Conservation (phyloP, 1,140 invertebrate species). For the Zaprionus ghesquierei region DNA sequence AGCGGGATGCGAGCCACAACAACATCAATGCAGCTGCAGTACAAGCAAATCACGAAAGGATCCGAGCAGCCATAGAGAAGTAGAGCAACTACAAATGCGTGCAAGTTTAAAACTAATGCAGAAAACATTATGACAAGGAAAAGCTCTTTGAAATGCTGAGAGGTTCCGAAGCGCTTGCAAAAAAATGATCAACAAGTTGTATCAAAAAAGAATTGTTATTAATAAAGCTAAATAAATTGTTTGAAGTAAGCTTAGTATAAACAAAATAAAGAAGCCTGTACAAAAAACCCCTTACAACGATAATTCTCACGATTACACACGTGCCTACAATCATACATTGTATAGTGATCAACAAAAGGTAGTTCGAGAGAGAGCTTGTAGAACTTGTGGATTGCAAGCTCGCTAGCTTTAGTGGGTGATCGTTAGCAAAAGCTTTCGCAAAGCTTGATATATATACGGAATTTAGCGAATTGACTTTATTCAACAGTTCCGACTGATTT, state of each 20-base stretch:
- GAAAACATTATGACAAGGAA: background rate
- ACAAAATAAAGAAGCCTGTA: background rate
- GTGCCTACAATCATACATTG: background rate
- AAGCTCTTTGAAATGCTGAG: background rate
- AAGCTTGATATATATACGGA: background rate
- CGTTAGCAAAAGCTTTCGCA: background rate
- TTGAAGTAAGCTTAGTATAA: background rate
- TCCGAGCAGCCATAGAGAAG: conserved; percentile 37
- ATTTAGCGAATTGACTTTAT: background rate
- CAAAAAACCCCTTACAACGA: background rate
- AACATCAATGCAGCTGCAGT: conserved; percentile 7
- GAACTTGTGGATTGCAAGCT: background rate
- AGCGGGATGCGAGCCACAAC: conserved; percentile 22
- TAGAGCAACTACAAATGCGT: conserved; percentile 13
- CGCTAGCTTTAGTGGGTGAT: background rate
- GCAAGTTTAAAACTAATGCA: background rate
- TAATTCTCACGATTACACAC: background rate
- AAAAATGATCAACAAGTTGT: background rate
- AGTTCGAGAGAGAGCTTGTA: background rate
- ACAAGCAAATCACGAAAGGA: conserved; percentile 43
- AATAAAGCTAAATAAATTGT: background rate
- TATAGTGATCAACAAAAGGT: background rate
- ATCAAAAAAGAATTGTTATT: background rate
- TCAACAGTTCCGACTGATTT: background rate
- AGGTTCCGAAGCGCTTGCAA: background rate